phyloP scores from a whole-genome alignment of 2,113 vertebrate genomes.

The Loxodonta africana region DNA sequence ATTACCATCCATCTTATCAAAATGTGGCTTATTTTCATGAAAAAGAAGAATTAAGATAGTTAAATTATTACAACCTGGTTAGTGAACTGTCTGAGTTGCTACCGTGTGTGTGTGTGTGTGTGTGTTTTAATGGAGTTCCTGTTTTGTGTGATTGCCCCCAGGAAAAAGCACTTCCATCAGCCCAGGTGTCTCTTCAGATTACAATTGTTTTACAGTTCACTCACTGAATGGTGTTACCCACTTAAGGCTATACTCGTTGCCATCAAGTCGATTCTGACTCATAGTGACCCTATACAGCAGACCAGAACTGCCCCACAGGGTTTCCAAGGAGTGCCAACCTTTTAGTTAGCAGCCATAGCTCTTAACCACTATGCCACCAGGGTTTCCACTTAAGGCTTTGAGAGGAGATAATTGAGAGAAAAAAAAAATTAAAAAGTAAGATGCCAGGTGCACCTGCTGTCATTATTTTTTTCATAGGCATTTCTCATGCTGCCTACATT shows the following conservation, averaged over 20 bases:
- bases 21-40: slow-evolving; percentile 59
- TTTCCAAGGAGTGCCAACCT: too few relatives aligned
- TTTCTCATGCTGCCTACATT: not conserved
- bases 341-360: too few relatives aligned
- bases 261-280: too few relatives aligned
- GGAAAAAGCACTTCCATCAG: not conserved
- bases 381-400: not conserved
- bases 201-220: not conserved
- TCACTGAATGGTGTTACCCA: not conserved
- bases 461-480: not conserved
- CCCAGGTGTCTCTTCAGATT: not conserved
- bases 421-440: not conserved
- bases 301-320: too few relatives aligned
- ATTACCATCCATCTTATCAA: slow-evolving; percentile 68
- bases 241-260: not conserved
- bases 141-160: not conserved
- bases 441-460: not conserved
- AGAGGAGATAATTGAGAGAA: not conserved
- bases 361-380: too few relatives aligned
- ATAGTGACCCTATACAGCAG: too few relatives aligned
- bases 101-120: not conserved
- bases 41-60: slow-evolving; percentile 56
- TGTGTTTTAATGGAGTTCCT: not conserved
- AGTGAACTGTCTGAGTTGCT: not conserved
- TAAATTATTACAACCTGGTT: slow-evolving; percentile 30